Evolutionary conservation across 1,140 invertebrate species (phyloP).

Genomic region (Diachasma alloeum): DNA sequence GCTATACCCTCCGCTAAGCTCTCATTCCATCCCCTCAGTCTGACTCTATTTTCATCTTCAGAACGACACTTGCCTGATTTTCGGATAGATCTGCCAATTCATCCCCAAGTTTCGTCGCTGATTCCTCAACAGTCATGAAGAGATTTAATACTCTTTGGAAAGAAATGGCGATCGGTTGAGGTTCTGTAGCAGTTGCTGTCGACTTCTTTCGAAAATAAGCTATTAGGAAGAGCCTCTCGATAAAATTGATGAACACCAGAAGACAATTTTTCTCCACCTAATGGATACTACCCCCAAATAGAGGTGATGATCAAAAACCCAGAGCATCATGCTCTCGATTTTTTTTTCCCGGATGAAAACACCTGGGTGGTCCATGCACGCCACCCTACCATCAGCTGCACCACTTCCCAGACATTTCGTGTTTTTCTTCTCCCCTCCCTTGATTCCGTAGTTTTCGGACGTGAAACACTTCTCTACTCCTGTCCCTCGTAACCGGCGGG

Average conservation of each 20-base stretch:
- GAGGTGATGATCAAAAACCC: neutral
- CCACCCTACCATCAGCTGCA: conserved; percentile 55
- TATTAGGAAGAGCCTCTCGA: neutral
- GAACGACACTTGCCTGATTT: neutral
- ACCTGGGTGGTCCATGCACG: conserved; percentile 60
- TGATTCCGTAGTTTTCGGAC: neutral
- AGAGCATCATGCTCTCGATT: neutral
- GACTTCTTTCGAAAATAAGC: neutral
- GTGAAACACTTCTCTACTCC: neutral
- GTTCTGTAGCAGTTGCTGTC: neutral
- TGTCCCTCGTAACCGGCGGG: neutral
- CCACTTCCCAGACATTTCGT: conserved; percentile 53
- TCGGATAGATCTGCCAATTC: neutral
- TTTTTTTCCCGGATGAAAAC: conserved; percentile 28
- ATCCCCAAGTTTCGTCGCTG: too few relatives aligned
- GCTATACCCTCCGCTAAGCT: conserved; percentile 28
- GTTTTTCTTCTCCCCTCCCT: conserved; percentile 38
- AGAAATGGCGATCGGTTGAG: neutral
- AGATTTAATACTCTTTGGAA: neutral
- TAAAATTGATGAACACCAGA: neutral
- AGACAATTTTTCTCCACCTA: neutral
- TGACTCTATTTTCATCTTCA: neutral
- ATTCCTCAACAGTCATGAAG: too few relatives aligned
- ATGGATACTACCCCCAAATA: neutral
- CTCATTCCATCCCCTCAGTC: neutral